Percentiles rank a stretch among this genome's conserved stretches.
phyloP scores from a whole-genome alignment of 2,888 invertebrate species.

The Sesamia inferens region DNA sequence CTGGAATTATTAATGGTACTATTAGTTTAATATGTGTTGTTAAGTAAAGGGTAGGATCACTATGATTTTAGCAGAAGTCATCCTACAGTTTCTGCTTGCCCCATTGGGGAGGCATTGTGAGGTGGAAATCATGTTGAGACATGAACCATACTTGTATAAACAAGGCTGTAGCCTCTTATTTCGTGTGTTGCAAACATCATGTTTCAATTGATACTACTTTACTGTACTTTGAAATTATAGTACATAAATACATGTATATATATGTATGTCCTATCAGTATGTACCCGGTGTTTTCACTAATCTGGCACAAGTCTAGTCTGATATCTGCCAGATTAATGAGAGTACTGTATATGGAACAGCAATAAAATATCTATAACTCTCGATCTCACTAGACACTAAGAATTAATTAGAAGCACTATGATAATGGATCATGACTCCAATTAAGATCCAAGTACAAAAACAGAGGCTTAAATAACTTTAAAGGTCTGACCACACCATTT shows the following conservation, averaged over 20 bases:
- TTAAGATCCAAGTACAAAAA: neutral
- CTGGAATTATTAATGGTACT: constrained; percentile 42
- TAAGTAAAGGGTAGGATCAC: neutral
- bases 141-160: no score
- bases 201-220: no score
- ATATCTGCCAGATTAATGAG: no score
- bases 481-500: neutral
- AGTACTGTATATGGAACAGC: neutral
- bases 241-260: no score
- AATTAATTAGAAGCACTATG: neutral
- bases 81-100: neutral
- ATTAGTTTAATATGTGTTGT: constrained; percentile 4
- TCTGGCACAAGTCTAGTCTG: no score
- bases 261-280: no score
- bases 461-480: neutral
- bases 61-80: neutral
- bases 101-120: neutral
- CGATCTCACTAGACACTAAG: neutral
- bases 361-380: neutral
- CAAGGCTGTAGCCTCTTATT: no score
- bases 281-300: no score
- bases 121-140: no score
- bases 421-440: neutral
- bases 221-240: no score
- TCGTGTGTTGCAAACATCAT: no score